Percentiles rank a stretch among this genome's conserved stretches.
Conservation (phyloP, 2,888 invertebrate species). For the Arrhopalites spinosus region DNA sequence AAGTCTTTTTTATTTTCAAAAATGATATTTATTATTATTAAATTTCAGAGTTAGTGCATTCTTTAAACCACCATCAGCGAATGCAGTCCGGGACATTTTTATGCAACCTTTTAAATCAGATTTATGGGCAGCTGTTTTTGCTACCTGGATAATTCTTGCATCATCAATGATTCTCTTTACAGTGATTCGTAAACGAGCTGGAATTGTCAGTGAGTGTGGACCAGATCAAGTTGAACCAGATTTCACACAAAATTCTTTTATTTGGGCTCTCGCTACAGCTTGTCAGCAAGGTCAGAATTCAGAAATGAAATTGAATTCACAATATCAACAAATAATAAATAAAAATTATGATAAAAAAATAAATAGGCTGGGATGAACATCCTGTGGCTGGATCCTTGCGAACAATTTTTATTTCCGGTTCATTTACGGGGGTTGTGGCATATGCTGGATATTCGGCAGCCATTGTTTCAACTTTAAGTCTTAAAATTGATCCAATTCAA, state of each 20-base stretch:
- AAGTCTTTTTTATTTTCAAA: not conserved
- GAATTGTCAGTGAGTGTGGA: constrained; percentile 25
- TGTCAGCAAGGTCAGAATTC: constrained; percentile 50
- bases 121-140: constrained; percentile 51
- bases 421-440: constrained; percentile 51
- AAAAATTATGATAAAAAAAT: not conserved
- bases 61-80: constrained; percentile 43
- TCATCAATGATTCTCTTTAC: constrained; percentile 50
- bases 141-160: constrained; percentile 50
- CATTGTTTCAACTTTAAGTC: constrained; percentile 51
- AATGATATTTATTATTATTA: not conserved
- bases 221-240: constrained; percentile 44
- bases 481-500: constrained; percentile 49
- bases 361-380: constrained; percentile 54
- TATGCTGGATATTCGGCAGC: constrained; percentile 54
- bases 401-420: constrained; percentile 51
- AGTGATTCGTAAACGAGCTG: constrained; percentile 41
- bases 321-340: not conserved
- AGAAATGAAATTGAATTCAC: not conserved
- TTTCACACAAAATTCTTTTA: constrained; percentile 50
- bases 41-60: constrained; percentile 47
- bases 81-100: constrained; percentile 49
- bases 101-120: constrained; percentile 45
- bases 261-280: constrained; percentile 52
- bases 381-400: constrained; percentile 47